Percentiles rank a stretch among this genome's conserved stretches.
These are phyloP conservation scores for Onychomys leucogaster DNA, from an alignment of 2,797 vertebrate species.

Conservation along the genomic window DNA sequence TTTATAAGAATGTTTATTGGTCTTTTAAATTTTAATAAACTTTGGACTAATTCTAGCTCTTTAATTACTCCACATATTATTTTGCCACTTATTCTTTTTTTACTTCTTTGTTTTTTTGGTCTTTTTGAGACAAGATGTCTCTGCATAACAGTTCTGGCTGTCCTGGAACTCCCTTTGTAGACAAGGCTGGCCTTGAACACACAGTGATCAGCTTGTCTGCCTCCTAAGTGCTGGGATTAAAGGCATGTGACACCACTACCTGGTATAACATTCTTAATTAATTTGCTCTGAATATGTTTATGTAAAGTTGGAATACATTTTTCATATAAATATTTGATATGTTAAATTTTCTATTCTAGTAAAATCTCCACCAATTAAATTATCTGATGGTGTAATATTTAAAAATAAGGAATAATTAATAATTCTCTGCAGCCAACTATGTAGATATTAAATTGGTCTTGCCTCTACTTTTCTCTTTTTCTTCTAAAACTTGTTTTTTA, in stretches of 20 bases:
- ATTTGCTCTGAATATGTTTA: not conserved
- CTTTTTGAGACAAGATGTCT: too few species aligned
- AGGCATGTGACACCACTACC: too few species aligned
- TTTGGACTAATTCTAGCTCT: not conserved
- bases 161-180: too few species aligned
- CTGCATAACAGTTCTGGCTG: too few species aligned
- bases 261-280: not conserved
- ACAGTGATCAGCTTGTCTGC: too few species aligned
- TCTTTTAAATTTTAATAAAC: not conserved
- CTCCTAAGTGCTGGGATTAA: too few species aligned
- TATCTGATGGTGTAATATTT: not conserved
- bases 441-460: not conserved
- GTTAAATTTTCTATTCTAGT: not conserved
- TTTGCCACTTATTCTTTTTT: not conserved
- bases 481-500: not conserved
- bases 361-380: not conserved
- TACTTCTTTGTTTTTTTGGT: too few species aligned
- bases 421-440: not conserved
- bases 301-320: not conserved
- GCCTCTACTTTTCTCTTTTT: not conserved
- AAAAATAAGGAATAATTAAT: not conserved
- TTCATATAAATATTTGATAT: not conserved
- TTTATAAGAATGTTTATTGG: not conserved
- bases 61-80: not conserved
- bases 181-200: too few species aligned